These are phyloP conservation scores for Pseudochaenichthys georgianus DNA, from an alignment of 2,797 vertebrate genomes.

Conservation along the genomic window DNA sequence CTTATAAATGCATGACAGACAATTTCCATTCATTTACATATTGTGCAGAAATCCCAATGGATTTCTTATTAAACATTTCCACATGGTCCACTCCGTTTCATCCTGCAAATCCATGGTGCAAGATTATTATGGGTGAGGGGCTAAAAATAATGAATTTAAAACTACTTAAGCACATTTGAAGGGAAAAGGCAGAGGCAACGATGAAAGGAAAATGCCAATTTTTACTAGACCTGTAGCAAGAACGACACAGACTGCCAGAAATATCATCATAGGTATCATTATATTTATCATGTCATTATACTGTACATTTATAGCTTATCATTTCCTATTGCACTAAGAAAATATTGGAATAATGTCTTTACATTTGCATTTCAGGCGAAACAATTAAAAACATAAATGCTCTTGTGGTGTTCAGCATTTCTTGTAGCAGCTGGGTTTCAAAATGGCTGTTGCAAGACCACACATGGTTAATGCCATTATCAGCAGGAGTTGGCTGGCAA, in stretches of 20 bases:
- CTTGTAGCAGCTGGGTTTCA: conserved; percentile 18
- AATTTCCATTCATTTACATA: conserved; percentile 70
- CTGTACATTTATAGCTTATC: background rate
- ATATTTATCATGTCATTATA: background rate
- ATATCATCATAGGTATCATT: too few relatives aligned
- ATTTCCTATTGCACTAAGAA: background rate
- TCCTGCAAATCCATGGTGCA: conserved; percentile 60
- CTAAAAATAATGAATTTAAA: conserved; percentile 67
- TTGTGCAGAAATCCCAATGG: conserved; percentile 49
- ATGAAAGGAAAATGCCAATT: background rate
- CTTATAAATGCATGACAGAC: conserved; percentile 60
- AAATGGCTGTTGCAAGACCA: conserved; percentile 7
- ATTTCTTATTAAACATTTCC: conserved; percentile 76
- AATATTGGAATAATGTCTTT: background rate
- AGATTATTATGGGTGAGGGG: conserved; percentile 66
- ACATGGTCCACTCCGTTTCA: conserved; percentile 67
- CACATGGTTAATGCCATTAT: conserved; percentile 31
- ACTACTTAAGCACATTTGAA: conserved; percentile 39
- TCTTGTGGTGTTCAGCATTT: conserved; percentile 5
- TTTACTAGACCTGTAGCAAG: conserved; percentile 15
- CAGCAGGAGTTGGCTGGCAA: conserved; percentile 38
- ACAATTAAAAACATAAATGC: conserved; percentile 1
- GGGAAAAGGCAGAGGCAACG: conserved; percentile 32
- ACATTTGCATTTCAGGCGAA: conserved; percentile 9
- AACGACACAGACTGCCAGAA: background rate